These are phyloP conservation scores for Perca schrenkii DNA, from an alignment of 2,113 vertebrate genomes.

Conservation along the genomic window DNA sequence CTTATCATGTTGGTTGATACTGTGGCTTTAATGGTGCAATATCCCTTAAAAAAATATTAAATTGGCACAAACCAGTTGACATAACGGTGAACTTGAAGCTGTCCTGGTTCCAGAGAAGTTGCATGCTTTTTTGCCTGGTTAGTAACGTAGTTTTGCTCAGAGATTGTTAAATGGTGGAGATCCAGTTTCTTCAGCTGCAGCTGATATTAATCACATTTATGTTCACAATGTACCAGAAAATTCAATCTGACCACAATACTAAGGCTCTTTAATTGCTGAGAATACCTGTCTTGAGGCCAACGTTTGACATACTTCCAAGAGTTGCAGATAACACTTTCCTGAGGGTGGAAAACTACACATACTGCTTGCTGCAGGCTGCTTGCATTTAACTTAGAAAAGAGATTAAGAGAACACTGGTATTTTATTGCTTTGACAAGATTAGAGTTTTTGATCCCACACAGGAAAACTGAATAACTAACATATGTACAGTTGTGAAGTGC, in stretches of 20 bases:
- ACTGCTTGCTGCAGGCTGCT: too few species aligned
- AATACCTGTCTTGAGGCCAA: neutral
- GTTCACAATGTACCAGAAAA: neutral
- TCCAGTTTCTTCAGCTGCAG: neutral
- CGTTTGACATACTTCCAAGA: neutral
- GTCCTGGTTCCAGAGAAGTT: neutral
- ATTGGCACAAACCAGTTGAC: neutral
- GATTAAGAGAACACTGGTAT: neutral
- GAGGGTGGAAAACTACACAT: neutral
- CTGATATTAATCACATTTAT: neutral
- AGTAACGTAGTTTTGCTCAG: neutral
- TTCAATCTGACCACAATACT: neutral
- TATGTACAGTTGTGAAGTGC: neutral
- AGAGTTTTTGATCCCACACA: too few species aligned
- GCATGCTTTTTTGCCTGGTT: neutral
- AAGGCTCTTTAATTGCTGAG: neutral
- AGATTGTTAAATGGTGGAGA: neutral
- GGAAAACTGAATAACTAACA: neutral
- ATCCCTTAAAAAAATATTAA: neutral
- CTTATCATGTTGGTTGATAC: neutral
- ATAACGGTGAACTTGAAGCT: neutral
- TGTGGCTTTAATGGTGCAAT: neutral
- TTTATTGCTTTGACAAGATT: neutral
- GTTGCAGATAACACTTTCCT: neutral
- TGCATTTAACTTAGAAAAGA: too few species aligned